A percentile compares a stretch with the other conserved stretches of the same genome.
phyloP scores from a whole-genome alignment of 1,140 invertebrate genomes.

The Conopomorpha cramerella region DNA sequence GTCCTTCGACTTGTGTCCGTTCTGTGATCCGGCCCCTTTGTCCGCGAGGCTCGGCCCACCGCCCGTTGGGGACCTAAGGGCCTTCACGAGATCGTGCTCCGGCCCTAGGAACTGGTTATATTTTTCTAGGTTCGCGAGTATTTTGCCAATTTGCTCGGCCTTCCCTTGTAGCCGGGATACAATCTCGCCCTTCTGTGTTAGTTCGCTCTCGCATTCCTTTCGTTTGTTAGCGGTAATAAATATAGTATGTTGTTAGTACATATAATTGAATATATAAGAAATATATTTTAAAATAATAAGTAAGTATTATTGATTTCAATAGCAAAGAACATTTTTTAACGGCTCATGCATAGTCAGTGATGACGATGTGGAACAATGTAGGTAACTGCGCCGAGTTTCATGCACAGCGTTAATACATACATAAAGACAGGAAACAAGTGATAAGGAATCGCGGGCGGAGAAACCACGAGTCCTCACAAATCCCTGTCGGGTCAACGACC shows the following conservation, averaged over 20 bases:
- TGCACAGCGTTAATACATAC: too few relatives aligned
- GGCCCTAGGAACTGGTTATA: constrained; percentile 75
- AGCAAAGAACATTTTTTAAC: too few relatives aligned
- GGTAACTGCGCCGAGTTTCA: too few relatives aligned
- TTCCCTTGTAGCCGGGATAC: constrained; percentile 87
- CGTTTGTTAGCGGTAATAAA: constrained; percentile 47
- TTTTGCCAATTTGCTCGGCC: constrained; percentile 87
- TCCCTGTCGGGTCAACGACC: too few relatives aligned
- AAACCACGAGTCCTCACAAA: too few relatives aligned
- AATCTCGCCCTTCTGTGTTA: constrained; percentile 90
- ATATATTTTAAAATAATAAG: constrained; percentile 5
- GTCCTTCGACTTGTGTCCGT: constrained; percentile 45
- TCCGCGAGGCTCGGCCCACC: constrained; percentile 41
- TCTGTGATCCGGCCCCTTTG: constrained; percentile 31
- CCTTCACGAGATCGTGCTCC: constrained; percentile 57
- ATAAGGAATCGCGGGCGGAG: too few relatives aligned
- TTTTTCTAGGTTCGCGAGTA: constrained; percentile 87
- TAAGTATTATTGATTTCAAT: too few relatives aligned
- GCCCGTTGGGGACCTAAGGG: constrained; percentile 60
- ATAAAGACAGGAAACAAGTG: too few relatives aligned
- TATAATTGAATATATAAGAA: too few relatives aligned
- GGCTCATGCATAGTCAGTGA: too few relatives aligned
- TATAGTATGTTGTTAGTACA: constrained; percentile 48
- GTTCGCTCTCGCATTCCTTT: constrained; percentile 90
- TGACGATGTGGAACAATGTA: too few relatives aligned